A percentile compares a stretch with the other conserved stretches of the same genome.
These are phyloP conservation scores for Coelopa frigida DNA, from an alignment of 1,140 invertebrate species.

Conservation along the genomic window DNA sequence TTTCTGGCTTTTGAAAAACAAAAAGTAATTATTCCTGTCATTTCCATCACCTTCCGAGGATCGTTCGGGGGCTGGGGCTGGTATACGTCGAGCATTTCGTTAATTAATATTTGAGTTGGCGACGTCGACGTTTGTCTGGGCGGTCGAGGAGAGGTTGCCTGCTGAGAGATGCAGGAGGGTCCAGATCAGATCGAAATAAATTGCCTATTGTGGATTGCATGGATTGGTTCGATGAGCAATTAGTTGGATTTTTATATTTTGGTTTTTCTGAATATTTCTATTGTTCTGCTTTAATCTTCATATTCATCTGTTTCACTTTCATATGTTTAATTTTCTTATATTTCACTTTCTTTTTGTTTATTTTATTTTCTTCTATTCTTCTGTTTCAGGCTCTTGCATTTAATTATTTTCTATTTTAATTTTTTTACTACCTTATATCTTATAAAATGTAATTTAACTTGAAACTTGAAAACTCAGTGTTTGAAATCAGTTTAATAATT, in stretches of 20 bases:
- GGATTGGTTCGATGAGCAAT: conserved; percentile 18
- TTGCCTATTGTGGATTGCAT: too few relatives aligned
- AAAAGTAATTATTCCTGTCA: too few relatives aligned
- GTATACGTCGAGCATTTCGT: too few relatives aligned
- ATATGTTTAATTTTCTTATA: not conserved
- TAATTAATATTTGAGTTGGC: too few relatives aligned
- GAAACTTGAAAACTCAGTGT: not conserved
- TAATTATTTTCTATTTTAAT: not conserved
- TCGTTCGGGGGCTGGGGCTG: too few relatives aligned
- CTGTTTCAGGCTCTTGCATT: not conserved
- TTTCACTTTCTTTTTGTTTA: not conserved
- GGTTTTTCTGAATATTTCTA: not conserved
- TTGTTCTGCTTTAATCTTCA: not conserved
- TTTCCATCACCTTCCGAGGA: too few relatives aligned
- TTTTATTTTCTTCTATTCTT: not conserved
- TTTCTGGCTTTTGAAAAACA: too few relatives aligned
- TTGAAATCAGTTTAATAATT: not conserved
- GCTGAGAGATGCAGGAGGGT: too few relatives aligned
- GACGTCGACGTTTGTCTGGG: too few relatives aligned
- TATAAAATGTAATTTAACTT: not conserved
- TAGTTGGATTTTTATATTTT: conserved; percentile 5
- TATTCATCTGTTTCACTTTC: not conserved
- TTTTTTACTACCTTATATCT: not conserved
- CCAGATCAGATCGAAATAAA: too few relatives aligned
- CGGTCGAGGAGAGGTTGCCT: too few relatives aligned